Evolutionary conservation across 2,797 vertebrate genomes (phyloP).

Genomic region (Bradypodion ventrale): DNA sequence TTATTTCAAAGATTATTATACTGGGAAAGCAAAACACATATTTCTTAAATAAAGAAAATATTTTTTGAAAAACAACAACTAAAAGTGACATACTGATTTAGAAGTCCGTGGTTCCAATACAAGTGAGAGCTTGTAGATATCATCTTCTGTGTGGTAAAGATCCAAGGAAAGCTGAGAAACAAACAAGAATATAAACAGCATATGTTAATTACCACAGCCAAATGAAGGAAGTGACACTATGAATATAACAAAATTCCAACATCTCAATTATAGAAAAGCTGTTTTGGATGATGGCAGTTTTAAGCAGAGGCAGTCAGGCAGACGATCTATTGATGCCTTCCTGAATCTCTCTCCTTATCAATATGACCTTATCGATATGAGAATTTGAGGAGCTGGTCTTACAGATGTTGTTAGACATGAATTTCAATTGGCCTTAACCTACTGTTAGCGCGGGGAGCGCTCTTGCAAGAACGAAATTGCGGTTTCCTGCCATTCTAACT

Average conservation of each 20-base stretch:
- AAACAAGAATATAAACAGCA: constrained; percentile 34
- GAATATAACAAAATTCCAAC: not conserved
- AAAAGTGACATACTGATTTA: constrained; percentile 84
- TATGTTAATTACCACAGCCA: constrained; percentile 12
- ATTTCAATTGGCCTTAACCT: not conserved
- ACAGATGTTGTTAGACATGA: not conserved
- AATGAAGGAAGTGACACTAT: not conserved
- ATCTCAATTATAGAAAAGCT: not conserved
- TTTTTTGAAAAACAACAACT: constrained; percentile 21
- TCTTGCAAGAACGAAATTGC: too few relatives aligned
- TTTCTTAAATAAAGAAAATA: not conserved
- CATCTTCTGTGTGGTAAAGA: constrained; percentile 96
- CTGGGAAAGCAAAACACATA: not conserved
- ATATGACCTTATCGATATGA: not conserved
- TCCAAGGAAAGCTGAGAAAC: constrained; percentile 90
- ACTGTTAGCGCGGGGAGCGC: too few relatives aligned
- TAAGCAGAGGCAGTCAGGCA: not conserved
- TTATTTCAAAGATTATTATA: not conserved
- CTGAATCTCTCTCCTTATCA: not conserved
- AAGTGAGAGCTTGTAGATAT: constrained; percentile 95
- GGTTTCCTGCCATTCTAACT: too few relatives aligned
- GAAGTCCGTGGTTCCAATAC: constrained; percentile 93
- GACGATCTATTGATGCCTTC: not conserved
- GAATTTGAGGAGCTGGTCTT: not conserved
- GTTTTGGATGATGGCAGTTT: not conserved